Base-by-base conservation (phyloP, 1,140 invertebrate genomes). In the Drosophila malerkotliana region DNA sequence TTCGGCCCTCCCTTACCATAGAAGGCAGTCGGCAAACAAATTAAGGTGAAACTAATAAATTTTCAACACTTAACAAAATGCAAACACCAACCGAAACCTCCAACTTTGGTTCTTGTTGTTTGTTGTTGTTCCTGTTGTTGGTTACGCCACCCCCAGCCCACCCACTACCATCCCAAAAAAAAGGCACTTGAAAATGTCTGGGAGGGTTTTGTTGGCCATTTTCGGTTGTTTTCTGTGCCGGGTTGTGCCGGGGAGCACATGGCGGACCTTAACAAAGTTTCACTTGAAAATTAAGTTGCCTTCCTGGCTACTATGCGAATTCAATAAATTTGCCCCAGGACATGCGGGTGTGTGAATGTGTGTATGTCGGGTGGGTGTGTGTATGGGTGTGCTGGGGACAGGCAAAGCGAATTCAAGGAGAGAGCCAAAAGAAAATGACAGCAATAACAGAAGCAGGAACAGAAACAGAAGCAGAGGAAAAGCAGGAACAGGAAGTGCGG, bases 201-300 rank as follows among this genome's bases (percentile, higher is more conserved):
- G 57, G 48, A 51, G 54, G 41, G 45, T 21, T 55, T 60, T 5
- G 37, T 14, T 79, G 57, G 44, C 59, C 62, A 61, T 83, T 66
- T 58, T 61, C 47, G 52, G n/a, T 37, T 51, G 41, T 18, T 26
- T 74, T 63, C 58, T 53, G 34, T 57, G 26, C 26, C 26, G 5
- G 5, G 26, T 64, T 68, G 41, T 44, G 34, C 39, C 14, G 60
- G 62, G 12, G 14, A 71, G 73, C 77, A 78, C 77, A 75, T 87
- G 82, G 81, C 57, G 64, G 75, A 61, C 82, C 76, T 81, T 82
- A 78, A 87, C 82, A 85, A 85, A 85, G 83, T 85, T 85, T 85
- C 64, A 68, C 64, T 75, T 72, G 69, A 61, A 85, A 85, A 85
- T 85, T 75, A 87, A 85, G 78, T 88, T 85, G 83, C 78, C 76